Conservation (phyloP, 2,888 invertebrate genomes). For the Tachina fera region DNA sequence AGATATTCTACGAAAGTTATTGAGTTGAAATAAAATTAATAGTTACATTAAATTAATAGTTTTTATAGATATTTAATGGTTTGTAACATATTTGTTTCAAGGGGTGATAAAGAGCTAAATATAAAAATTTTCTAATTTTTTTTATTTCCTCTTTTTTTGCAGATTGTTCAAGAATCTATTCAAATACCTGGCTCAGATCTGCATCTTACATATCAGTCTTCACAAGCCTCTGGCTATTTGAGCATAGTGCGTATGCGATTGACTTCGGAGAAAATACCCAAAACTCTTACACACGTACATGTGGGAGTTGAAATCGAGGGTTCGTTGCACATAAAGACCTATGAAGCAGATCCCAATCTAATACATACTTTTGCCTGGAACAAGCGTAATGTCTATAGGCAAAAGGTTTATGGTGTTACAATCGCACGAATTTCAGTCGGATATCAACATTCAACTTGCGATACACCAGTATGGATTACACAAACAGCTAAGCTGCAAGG, state of each 20-base stretch:
- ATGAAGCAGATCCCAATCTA: slow-evolving; percentile 97
- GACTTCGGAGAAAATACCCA: slow-evolving; percentile 91
- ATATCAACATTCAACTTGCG: slow-evolving; percentile 95
- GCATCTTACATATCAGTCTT: slow-evolving; percentile 97
- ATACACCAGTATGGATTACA: slow-evolving; percentile 95
- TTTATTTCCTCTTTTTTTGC: slow-evolving; percentile 56
- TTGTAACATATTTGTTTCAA: background rate
- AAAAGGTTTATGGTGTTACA: slow-evolving; percentile 95
- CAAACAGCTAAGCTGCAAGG: slow-evolving; percentile 97
- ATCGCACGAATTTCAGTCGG: slow-evolving; percentile 95
- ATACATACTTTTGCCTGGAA: slow-evolving; percentile 99
- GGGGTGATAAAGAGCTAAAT: background rate
- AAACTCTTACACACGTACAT: slow-evolving; percentile 93
- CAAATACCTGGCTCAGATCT: slow-evolving; percentile 96
- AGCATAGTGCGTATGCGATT: slow-evolving; percentile 96
- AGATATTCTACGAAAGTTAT: too few species aligned
- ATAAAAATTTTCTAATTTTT: background rate
- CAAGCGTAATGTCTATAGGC: slow-evolving; percentile 97
- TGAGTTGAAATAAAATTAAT: too few species aligned
- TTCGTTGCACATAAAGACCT: slow-evolving; percentile 93
- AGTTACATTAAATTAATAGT: too few species aligned
- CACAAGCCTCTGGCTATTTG: slow-evolving; percentile 96
- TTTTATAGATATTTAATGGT: too few species aligned
- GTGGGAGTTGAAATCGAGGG: slow-evolving; percentile 97
- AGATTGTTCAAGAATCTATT: slow-evolving; percentile 98